Percentiles rank a stretch among this genome's conserved stretches.
phyloP scores from a whole-genome alignment of 2,113 vertebrate species.

The Hystrix cristata region DNA sequence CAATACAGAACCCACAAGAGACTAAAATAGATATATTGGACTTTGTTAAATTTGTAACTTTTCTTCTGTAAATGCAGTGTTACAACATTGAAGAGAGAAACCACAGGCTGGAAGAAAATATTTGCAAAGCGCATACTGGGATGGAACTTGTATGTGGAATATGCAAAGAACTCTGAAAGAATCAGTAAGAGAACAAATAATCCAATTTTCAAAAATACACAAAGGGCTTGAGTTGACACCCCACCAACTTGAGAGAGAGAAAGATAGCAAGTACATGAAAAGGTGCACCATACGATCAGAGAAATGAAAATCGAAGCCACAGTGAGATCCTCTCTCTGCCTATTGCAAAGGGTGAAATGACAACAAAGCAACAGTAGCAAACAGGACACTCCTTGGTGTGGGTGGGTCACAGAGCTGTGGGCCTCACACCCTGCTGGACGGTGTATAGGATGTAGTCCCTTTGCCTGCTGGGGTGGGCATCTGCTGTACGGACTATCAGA shows the following conservation, averaged over 20 bases:
- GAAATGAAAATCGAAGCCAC: not conserved
- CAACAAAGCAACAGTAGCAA: fast-evolving
- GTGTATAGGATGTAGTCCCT: fast-evolving
- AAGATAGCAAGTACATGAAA: fast-evolving
- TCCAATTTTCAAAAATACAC: no score
- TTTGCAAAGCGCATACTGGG: not conserved
- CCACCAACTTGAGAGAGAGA: not conserved
- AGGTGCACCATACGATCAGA: fast-evolving
- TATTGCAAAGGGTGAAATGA: fast-evolving
- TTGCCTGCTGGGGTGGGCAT: fast-evolving
- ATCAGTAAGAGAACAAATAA: not conserved
- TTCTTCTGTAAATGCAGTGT: not conserved
- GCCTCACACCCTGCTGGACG: fast-evolving
- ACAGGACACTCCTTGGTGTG: fast-evolving
- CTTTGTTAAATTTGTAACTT: not conserved
- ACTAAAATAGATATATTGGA: fast-evolving
- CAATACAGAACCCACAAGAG: not conserved
- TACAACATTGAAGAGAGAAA: not conserved
- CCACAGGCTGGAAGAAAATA: not conserved
- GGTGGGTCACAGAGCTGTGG: fast-evolving
- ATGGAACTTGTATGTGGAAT: not conserved
- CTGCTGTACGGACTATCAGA: fast-evolving
- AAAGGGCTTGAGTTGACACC: no score
- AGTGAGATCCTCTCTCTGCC: fast-evolving
- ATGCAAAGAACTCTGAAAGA: not conserved